phyloP scores from a whole-genome alignment of 2,888 invertebrate species.

The Hemithea aestivaria region DNA sequence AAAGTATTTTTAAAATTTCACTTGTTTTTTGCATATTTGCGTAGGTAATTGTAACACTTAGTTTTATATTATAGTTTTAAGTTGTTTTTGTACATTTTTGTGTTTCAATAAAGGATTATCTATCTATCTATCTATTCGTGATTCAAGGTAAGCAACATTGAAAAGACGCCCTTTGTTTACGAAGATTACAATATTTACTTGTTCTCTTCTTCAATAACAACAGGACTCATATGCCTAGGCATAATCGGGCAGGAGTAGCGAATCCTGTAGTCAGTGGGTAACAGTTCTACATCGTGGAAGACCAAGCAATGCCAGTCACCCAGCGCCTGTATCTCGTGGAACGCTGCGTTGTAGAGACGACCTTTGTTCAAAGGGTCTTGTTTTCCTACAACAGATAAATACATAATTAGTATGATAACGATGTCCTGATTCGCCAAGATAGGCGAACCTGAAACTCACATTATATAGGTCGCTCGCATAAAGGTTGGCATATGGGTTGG shows the following conservation, averaged over 20 bases:
- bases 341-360: conserved; percentile 94
- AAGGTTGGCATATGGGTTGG: too few species aligned
- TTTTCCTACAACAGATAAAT: neutral
- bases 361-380: conserved; percentile 84
- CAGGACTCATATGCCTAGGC: conserved; percentile 90
- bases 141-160: neutral
- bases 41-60: too few species aligned
- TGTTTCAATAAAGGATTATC: too few species aligned
- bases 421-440: too few species aligned
- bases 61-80: too few species aligned
- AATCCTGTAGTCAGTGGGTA: conserved; percentile 92
- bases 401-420: neutral
- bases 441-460: too few species aligned
- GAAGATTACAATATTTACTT: conserved; percentile 10
- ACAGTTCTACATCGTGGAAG: conserved; percentile 94
- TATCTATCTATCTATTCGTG: too few species aligned
- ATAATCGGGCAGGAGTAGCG: conserved; percentile 90
- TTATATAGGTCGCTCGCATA: too few species aligned
- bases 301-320: conserved; percentile 88
- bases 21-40: too few species aligned
- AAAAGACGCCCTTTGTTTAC: conserved; percentile 39
- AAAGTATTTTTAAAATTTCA: too few species aligned
- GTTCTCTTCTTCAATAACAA: conserved; percentile 19
- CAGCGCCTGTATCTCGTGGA: conserved; percentile 85
- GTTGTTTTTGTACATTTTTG: too few species aligned